phyloP scores from a whole-genome alignment of 2,888 invertebrate species.

The Drosophila recens region DNA sequence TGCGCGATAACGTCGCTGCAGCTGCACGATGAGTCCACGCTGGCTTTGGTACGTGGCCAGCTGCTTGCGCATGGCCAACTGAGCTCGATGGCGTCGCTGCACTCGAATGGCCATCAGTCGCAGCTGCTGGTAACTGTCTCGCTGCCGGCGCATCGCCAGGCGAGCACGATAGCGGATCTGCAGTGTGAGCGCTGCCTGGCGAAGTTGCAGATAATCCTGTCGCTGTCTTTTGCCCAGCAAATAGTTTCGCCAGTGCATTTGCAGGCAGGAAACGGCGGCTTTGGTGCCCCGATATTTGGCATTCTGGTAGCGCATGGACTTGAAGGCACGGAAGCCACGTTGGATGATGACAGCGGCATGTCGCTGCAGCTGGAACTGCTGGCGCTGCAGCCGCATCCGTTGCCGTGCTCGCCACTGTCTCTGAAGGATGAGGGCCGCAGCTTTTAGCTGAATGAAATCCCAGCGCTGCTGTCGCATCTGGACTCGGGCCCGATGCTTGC shows the following conservation, averaged over 20 bases:
- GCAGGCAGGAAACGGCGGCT: conserved; percentile 82
- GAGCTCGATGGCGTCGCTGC: conserved; percentile 67
- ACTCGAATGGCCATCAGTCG: conserved; percentile 73
- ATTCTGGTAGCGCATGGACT: conserved; percentile 77
- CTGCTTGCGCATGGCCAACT: conserved; percentile 62
- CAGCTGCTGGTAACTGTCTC: conserved; percentile 62
- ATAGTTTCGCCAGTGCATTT: conserved; percentile 82
- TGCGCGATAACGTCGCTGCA: conserved; percentile 82
- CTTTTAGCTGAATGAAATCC: conserved; percentile 58
- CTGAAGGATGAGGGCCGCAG: conserved; percentile 79
- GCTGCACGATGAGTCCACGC: conserved; percentile 66
- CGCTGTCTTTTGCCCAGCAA: conserved; percentile 56
- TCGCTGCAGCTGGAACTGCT: conserved; percentile 69
- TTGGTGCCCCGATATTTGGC: conserved; percentile 77
- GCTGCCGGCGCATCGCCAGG: conserved; percentile 73
- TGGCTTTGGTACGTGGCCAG: conserved; percentile 39
- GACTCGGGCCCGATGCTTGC: conserved; percentile 70
- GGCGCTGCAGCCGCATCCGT: conserved; percentile 60
- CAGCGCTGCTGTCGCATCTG: conserved; percentile 71
- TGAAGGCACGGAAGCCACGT: conserved; percentile 69
- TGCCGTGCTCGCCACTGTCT: conserved; percentile 78
- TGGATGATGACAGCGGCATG: conserved; percentile 81
- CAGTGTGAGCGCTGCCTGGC: conserved; percentile 37
- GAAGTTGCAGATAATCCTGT: conserved; percentile 23
- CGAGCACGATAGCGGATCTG: conserved; percentile 62